These are phyloP conservation scores for Dioctria rufipes DNA, from an alignment of 2,888 invertebrate species.

Conservation along the genomic window DNA sequence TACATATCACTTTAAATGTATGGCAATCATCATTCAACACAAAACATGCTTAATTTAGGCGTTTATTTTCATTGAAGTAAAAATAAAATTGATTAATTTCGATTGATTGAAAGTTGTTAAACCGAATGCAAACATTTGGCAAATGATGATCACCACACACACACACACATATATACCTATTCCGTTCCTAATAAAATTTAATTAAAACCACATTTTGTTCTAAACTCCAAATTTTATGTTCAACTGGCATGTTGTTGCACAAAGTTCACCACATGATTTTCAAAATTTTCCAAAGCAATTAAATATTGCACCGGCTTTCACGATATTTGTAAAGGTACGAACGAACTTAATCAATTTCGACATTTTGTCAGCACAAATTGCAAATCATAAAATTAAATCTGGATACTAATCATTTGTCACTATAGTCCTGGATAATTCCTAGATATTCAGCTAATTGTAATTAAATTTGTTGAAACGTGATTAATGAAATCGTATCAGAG, in stretches of 20 bases:
- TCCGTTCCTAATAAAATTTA: background rate
- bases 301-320: background rate
- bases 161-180: background rate
- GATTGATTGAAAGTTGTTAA: no score
- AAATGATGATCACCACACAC: no score
- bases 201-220: background rate
- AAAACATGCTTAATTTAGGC: no score
- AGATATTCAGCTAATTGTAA: slow-evolving; percentile 37
- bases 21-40: no score
- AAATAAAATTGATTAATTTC: no score
- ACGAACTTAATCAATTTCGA: slow-evolving; percentile 32
- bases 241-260: background rate
- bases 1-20: no score
- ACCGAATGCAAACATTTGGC: no score
- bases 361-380: slow-evolving; percentile 10
- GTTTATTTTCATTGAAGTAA: no score
- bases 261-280: background rate
- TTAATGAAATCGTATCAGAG: slow-evolving; percentile 43
- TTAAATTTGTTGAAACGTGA: slow-evolving; percentile 41
- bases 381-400: slow-evolving; percentile 43
- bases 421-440: slow-evolving; percentile 6
- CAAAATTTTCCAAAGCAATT: slow-evolving; percentile 13
- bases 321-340: background rate
- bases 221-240: background rate
- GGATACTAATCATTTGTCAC: slow-evolving; percentile 42